These are phyloP conservation scores for Tiliqua scincoides DNA, from an alignment of 2,113 vertebrate genomes.

Conservation along the genomic window DNA sequence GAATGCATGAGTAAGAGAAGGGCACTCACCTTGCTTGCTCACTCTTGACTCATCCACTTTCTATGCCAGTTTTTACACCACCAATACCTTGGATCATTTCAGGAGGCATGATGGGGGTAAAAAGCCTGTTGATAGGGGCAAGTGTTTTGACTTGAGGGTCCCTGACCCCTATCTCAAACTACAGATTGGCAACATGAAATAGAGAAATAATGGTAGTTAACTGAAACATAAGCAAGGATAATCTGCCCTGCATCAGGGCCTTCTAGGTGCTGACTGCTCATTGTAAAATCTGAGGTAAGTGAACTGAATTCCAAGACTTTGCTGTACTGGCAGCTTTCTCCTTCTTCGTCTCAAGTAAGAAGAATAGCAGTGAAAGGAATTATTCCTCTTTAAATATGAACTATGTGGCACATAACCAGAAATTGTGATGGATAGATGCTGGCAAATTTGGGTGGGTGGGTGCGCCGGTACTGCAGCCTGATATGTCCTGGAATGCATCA, in stretches of 20 bases:
- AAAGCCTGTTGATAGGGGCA: neutral
- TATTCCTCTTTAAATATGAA: neutral
- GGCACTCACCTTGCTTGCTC: neutral
- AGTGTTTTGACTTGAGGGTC: neutral
- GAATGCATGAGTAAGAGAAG: neutral
- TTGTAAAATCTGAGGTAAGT: neutral
- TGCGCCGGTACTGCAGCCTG: neutral
- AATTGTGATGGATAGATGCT: neutral
- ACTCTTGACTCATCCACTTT: neutral
- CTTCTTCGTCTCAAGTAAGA: constrained; percentile 5
- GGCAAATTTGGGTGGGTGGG: neutral
- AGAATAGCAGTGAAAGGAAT: neutral
- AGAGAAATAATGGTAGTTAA: constrained; percentile 2
- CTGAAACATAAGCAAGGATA: neutral
- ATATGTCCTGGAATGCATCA: neutral
- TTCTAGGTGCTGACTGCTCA: neutral
- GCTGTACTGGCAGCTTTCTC: neutral
- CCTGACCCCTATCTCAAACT: neutral
- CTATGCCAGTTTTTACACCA: neutral
- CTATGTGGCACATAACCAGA: neutral
- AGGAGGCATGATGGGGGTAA: too few species aligned
- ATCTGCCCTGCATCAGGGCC: neutral
- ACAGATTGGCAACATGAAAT: neutral
- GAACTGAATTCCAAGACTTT: neutral
- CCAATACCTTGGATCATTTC: neutral